Evolutionary conservation across 2,888 invertebrate species (phyloP), one percentile per base, ranked within the genome.

Genomic region (Caenorhabditis panamensis): DNA sequence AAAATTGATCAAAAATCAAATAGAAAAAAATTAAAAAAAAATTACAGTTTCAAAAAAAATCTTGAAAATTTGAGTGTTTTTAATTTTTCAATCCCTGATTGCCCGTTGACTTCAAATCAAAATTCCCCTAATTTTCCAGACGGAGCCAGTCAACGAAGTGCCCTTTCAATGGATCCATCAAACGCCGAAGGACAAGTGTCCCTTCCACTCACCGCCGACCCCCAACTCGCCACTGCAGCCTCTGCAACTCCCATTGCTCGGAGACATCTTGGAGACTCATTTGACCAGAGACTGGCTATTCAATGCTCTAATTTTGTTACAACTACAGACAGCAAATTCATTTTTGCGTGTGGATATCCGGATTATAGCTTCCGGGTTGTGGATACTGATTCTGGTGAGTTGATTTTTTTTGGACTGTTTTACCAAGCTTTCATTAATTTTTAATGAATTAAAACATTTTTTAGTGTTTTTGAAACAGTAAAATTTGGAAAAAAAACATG

Each of bases 321-420:
- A 28, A 98, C 98, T 0, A 97, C 98, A 1, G 99, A 99, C 92
- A 96, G 96, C 90, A 69, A 64, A 84, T 97, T 96, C 92, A 94
- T 99, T 86, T 95, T 99, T 85, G 97, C 98, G 0, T 96, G 97
- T 91, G 99, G 99, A 67, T 99, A 98, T 93, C 98, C 98, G 96
- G 99, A 99, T 92, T 98, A 98, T 92, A 97, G 97, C 92, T 99
- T 99, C 93, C 93, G 99, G 8, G 96, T 99, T 20, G 98, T 97
- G 92, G 95, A 95, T 58, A 96, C 97, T 0, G 99, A 99, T 91
- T 95, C 96, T 78, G 96, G 96, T 95, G 8, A 44, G 78, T 31
- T 9, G 4, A 6, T 9, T 31, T 31, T 31, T 31, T 31, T 6
- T n/a, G n/a, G n/a, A n/a, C n/a, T n/a, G n/a, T n/a, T n/a, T n/a